phyloP scores from a whole-genome alignment of 2,888 invertebrate genomes.

The Oegoconia quadripuncta region DNA sequence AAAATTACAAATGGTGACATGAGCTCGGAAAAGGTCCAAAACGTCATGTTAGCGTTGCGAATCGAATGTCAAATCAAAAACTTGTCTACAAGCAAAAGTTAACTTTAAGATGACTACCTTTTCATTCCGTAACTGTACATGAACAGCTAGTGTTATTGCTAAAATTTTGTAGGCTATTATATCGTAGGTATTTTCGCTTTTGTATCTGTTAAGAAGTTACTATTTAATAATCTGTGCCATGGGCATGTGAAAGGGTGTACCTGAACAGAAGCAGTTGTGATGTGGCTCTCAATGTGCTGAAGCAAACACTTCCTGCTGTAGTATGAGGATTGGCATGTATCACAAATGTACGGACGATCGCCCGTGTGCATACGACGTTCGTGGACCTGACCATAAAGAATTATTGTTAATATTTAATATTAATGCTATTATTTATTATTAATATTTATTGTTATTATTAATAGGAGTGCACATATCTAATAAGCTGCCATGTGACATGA shows the following conservation, averaged over 20 bases:
- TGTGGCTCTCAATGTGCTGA: slow-evolving; percentile 32
- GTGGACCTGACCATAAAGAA: slow-evolving; percentile 18
- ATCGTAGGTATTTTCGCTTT: neutral
- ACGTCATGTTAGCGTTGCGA: no score
- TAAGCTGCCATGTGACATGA: neutral
- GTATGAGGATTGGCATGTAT: slow-evolving; percentile 27
- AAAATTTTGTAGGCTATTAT: neutral
- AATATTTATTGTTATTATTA: neutral
- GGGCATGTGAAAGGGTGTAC: slow-evolving; percentile 7
- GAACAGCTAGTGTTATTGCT: no score
- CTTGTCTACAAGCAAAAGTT: no score
- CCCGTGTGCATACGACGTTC: slow-evolving; percentile 24
- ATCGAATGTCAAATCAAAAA: no score
- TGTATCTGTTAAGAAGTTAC: no score
- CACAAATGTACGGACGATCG: slow-evolving; percentile 24
- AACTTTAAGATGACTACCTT: no score
- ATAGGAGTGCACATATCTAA: neutral
- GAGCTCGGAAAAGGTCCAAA: no score
- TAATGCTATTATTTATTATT: neutral
- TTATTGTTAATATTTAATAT: neutral
- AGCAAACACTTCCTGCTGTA: slow-evolving; percentile 29
- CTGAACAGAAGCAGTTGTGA: slow-evolving; percentile 16
- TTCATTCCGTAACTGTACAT: no score
- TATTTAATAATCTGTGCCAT: neutral
- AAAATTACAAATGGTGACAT: no score